A percentile compares a stretch with the other conserved stretches of the same genome.
These are phyloP conservation scores for Chelonus insularis DNA, from an alignment of 1,140 invertebrate genomes.

Conservation along the genomic window DNA sequence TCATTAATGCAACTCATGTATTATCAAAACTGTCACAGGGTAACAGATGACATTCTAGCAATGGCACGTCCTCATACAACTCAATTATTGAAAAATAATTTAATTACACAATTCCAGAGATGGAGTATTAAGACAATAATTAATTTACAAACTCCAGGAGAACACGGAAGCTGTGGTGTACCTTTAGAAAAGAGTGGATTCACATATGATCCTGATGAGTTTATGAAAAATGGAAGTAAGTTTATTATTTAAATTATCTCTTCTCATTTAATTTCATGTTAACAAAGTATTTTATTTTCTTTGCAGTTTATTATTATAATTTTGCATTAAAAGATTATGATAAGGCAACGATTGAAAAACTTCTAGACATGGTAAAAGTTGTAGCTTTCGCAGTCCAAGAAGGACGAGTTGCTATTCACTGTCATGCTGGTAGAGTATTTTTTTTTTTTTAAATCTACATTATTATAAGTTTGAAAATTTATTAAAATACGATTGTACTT, in stretches of 20 bases:
- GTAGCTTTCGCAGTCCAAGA: conserved; percentile 80
- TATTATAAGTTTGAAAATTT: too few species aligned
- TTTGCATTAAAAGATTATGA: conserved; percentile 86
- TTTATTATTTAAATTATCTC: conserved; percentile 21
- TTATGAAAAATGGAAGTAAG: conserved; percentile 85
- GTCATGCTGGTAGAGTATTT: conserved; percentile 75
- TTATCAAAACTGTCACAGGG: conserved; percentile 70
- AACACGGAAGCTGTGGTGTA: conserved; percentile 80
- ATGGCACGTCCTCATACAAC: conserved; percentile 83
- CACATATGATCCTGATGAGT: conserved; percentile 75
- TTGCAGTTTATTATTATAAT: conserved; percentile 84
- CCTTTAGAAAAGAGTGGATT: conserved; percentile 73
- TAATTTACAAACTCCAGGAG: conserved; percentile 82
- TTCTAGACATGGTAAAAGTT: conserved; percentile 88
- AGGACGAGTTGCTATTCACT: conserved; percentile 86
- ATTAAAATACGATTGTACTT: too few species aligned
- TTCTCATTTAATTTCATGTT: neutral
- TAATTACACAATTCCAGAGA: conserved; percentile 78
- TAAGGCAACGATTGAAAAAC: conserved; percentile 70
- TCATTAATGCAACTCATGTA: too few species aligned
- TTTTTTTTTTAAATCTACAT: neutral
- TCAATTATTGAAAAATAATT: conserved; percentile 72
- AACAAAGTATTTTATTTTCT: neutral
- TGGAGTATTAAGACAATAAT: conserved; percentile 81
- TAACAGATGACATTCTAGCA: conserved; percentile 83